Conservation (phyloP, 2,797 vertebrate genomes). For the Buceros bicornis region DNA sequence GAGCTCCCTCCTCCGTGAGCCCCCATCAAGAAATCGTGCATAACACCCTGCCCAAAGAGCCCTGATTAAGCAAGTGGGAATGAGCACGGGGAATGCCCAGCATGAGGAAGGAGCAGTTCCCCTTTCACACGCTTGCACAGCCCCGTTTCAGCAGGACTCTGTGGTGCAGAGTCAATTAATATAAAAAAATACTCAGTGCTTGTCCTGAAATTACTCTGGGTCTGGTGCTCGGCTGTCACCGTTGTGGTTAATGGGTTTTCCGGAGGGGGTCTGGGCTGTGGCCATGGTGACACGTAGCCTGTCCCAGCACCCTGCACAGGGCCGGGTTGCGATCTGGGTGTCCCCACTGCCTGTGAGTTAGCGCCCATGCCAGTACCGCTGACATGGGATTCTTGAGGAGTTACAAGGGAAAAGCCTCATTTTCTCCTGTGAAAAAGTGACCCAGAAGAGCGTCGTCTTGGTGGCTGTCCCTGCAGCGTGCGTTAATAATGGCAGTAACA, state of each 20-base stretch:
- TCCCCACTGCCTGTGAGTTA: not conserved
- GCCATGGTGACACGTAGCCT: rapidly evolving
- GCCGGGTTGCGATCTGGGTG: rapidly evolving
- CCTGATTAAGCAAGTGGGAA: not conserved
- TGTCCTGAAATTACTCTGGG: not conserved
- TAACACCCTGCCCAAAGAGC: not conserved
- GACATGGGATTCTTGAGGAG: not conserved
- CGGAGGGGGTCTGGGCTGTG: not conserved
- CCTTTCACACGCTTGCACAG: not conserved
- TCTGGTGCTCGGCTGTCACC: not conserved
- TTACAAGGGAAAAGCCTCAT: not conserved
- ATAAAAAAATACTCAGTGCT: not conserved
- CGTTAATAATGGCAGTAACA: not conserved
- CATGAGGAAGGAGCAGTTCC: not conserved
- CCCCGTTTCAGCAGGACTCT: not conserved
- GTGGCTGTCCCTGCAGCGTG: not conserved
- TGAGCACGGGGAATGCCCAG: not conserved
- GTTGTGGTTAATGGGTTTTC: rapidly evolving
- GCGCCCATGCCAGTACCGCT: rapidly evolving
- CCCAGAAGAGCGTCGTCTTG: rapidly evolving
- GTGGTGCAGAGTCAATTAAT: not conserved
- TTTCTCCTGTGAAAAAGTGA: not conserved
- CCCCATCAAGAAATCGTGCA: not conserved
- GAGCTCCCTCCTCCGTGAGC: not conserved
- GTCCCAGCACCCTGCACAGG: not conserved